Percentiles rank a stretch among this genome's conserved stretches.
These are phyloP conservation scores for Galeopterus variegatus DNA, from an alignment of 2,113 vertebrate genomes.

Conservation along the genomic window DNA sequence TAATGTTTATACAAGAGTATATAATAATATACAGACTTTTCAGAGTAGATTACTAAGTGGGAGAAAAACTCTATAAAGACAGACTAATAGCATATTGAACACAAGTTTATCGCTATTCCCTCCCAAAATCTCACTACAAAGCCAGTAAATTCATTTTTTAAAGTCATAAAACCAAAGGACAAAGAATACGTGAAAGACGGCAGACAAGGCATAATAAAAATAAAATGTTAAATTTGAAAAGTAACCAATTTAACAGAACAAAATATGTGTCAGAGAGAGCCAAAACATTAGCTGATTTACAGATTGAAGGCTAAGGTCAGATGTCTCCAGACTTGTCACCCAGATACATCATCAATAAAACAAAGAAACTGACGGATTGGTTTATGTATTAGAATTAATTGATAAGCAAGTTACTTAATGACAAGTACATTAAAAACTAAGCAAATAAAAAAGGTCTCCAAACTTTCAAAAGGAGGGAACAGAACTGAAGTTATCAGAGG, in stretches of 20 bases:
- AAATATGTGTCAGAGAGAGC: not conserved
- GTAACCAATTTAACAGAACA: not conserved
- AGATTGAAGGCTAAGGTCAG: not conserved
- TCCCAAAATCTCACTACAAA: slow-evolving; percentile 2
- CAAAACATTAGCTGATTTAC: not conserved
- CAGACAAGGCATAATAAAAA: not conserved
- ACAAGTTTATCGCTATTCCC: not conserved
- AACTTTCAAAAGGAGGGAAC: too few species aligned
- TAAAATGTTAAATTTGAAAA: slow-evolving; percentile 55
- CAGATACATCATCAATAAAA: not conserved
- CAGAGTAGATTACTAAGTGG: not conserved
- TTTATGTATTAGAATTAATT: not conserved
- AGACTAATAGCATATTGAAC: not conserved
- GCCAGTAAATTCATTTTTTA: not conserved
- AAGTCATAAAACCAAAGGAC: not conserved
- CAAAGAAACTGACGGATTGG: not conserved
- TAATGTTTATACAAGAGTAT: not conserved
- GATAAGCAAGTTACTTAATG: not conserved
- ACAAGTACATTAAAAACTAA: not conserved
- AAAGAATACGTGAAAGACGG: not conserved
- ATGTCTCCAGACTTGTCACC: not conserved
- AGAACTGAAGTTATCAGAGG: too few species aligned
- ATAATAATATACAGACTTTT: not conserved
- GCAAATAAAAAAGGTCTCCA: not conserved
- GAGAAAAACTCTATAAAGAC: not conserved